Base-by-base conservation (phyloP, 2,888 invertebrate species). In the Mongoloraphidia duomilia region DNA sequence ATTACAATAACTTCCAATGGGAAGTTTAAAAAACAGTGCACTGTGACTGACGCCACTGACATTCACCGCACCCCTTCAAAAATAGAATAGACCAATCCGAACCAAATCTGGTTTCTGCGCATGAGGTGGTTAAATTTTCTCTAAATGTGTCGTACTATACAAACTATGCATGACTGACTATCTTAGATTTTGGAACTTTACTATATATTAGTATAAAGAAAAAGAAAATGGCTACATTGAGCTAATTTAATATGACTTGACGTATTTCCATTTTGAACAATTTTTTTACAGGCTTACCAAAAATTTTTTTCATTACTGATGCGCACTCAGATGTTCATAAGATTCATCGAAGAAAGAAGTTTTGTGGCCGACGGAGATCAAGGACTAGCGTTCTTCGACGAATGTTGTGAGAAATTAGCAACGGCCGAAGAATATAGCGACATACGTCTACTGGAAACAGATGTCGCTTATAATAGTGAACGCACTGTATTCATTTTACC, bases 291-390 rank as follows among this genome's bases (percentile, higher is more conserved):
- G 77, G 73, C 83, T 14, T 81, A 89, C 60, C 84, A 85, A 49
- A 84, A 91, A 63, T 96, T 96, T 74, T 96, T 87, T 71, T 79
- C 80, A 35, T 74, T 89, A 56, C 72, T 95, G 63, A 86, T 92
- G 77, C 84, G 83, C 59, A 97, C 96, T 1, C 96, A 97, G 71
- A 92, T 93, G 87, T 97, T 96, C 71, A 93, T 91, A 56, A 82
- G 95, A 46, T 98, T 99, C 68, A 96, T 99, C 54, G 97, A 98
- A 68, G 98, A 98, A 67, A 78, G 97, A 14, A 95, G 95, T 57
- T 97, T 99, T 69, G 93, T 96, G 1, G 93, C 94, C n/a, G 96
- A 96, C 63, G 91, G 89, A 60, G 96, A 97, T 70, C 91, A 92
- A 52, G 91, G 93, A 43, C 72, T 98, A 50, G 91, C 89, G 11